phyloP scores from a whole-genome alignment of 2,888 invertebrate species.

The Subacronicta megacephala region DNA sequence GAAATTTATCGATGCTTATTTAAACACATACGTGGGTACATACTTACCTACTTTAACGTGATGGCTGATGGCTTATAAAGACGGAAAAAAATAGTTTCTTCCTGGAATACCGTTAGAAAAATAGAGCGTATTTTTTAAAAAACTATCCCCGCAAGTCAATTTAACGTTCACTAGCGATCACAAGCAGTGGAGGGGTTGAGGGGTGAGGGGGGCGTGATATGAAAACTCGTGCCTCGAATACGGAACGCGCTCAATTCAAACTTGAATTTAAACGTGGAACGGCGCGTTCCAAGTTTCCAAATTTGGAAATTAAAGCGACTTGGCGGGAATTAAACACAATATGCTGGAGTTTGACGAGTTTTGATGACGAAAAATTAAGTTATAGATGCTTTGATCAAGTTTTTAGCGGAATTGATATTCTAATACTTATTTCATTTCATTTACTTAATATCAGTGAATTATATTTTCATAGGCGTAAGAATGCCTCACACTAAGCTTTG shows the following conservation, averaged over 20 bases:
- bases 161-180: slow-evolving; percentile 59
- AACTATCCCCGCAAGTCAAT: slow-evolving; percentile 64
- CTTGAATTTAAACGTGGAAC: slow-evolving; percentile 86
- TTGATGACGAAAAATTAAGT: slow-evolving; percentile 48
- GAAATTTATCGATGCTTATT: no score
- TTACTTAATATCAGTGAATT: no score
- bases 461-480: no score
- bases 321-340: slow-evolving; percentile 84
- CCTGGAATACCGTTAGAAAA: no score
- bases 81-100: no score
- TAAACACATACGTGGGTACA: no score
- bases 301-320: slow-evolving; percentile 87
- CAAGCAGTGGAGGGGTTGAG: slow-evolving; percentile 44
- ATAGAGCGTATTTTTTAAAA: slow-evolving; percentile 22
- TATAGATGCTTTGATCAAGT: slow-evolving; percentile 1
- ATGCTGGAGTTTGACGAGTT: slow-evolving; percentile 65
- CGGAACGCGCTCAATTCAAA: slow-evolving; percentile 84
- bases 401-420: neutral
- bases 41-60: no score
- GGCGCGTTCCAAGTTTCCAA: slow-evolving; percentile 83
- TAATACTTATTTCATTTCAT: no score
- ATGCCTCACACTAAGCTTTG: no score
- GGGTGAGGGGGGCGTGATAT: slow-evolving; percentile 73
- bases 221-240: slow-evolving; percentile 85
- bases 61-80: no score